These are phyloP conservation scores for Asarcornis scutulata DNA, from an alignment of 2,113 vertebrate genomes.

Conservation along the genomic window DNA sequence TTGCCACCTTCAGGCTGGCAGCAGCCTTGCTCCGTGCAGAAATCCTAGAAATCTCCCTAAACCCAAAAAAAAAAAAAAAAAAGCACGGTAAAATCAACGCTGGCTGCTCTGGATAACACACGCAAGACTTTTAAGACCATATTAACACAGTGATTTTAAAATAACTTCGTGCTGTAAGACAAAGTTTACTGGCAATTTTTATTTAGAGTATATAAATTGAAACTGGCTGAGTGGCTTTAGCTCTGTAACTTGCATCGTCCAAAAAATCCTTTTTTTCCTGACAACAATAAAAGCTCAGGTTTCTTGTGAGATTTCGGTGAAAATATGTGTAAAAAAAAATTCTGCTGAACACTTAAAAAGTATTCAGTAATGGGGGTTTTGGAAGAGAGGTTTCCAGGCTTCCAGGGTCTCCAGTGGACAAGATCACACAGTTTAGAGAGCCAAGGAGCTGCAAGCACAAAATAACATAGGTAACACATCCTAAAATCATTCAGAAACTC, in stretches of 20 bases:
- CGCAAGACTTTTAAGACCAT: not conserved
- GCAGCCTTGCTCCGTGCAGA: not conserved
- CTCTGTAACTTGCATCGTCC: not conserved
- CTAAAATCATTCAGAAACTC: not conserved
- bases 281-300: not conserved
- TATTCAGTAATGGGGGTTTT: not conserved
- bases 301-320: not conserved
- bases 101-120: accelerated
- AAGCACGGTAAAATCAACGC: not conserved
- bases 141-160: not conserved
- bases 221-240: not conserved
- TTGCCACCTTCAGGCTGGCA: conserved; percentile 61
- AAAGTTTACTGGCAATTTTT: not conserved
- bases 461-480: not conserved
- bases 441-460: not conserved
- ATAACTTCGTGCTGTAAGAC: not conserved
- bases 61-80: too few species aligned
- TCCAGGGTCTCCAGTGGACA: not conserved
- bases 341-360: not conserved
- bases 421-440: not conserved
- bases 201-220: not conserved
- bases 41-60: not conserved
- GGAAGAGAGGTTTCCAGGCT: not conserved
- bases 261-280: not conserved
- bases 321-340: not conserved